These are phyloP conservation scores for Octomys mimax DNA, from an alignment of 2,797 vertebrate genomes.

Conservation along the genomic window DNA sequence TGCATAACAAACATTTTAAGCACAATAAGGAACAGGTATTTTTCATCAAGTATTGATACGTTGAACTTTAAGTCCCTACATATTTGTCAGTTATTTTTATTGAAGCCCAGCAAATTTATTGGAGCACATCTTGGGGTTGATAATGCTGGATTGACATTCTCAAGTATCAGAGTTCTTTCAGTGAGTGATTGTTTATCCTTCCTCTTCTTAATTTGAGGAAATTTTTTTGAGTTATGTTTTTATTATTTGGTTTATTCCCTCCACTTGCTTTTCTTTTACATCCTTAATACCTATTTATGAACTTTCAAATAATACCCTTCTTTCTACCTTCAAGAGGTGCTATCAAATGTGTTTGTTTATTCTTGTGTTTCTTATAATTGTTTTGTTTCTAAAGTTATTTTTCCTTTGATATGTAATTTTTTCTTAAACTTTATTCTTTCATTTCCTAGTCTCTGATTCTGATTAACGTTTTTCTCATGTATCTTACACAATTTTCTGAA, in stretches of 20 bases:
- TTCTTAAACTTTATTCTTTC: conserved; percentile 9
- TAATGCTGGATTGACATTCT: conserved; percentile 7
- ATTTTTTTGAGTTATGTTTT: neutral
- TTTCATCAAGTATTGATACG: too few species aligned
- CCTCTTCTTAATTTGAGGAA: conserved; percentile 19
- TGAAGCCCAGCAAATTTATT: conserved; percentile 19
- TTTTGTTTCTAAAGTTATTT: conserved; percentile 52
- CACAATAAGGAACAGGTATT: too few species aligned
- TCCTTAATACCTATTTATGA: neutral
- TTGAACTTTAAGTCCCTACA: too few species aligned
- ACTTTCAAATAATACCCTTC: neutral
- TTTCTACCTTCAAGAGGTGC: neutral
- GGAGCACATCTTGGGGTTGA: neutral
- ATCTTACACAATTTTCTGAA: conserved; percentile 24
- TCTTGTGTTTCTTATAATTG: conserved; percentile 18
- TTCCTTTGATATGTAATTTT: neutral
- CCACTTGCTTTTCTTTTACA: conserved; percentile 25
- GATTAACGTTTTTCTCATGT: neutral
- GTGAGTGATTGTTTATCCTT: neutral
- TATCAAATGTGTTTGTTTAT: conserved; percentile 34
- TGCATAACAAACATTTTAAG: too few species aligned
- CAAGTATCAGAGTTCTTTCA: neutral
- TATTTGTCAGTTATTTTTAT: conserved; percentile 1
- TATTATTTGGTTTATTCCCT: conserved; percentile 4
- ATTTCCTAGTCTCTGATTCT: conserved; percentile 9